A percentile compares a stretch with the other conserved stretches of the same genome.
Evolutionary conservation across 2,797 vertebrate species (phyloP).

Genomic region (Harpagifer antarcticus): DNA sequence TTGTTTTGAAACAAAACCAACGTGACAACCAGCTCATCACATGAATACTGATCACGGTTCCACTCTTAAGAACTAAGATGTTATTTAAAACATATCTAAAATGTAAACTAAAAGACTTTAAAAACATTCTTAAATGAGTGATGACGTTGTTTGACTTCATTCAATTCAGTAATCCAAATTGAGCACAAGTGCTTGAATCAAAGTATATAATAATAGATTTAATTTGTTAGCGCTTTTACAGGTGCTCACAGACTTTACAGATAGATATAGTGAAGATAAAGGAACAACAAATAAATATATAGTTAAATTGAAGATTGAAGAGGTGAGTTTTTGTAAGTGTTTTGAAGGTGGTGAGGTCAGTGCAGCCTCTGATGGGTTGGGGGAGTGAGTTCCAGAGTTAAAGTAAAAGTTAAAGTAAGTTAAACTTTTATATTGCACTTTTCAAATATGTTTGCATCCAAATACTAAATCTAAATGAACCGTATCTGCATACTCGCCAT

Average conservation of each 20-base stretch:
- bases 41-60: not conserved
- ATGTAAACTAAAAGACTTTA: not conserved
- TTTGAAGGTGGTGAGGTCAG: too few relatives aligned
- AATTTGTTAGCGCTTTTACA: too few relatives aligned
- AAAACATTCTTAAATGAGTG: not conserved
- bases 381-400: too few relatives aligned
- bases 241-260: too few relatives aligned
- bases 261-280: too few relatives aligned
- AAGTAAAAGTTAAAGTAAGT: too few relatives aligned
- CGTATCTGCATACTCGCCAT: not conserved
- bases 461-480: not conserved
- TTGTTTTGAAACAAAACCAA: slow-evolving; percentile 24
- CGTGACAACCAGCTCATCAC: not conserved
- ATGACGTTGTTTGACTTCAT: not conserved
- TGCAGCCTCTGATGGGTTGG: too few relatives aligned
- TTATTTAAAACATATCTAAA: not conserved
- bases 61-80: too few relatives aligned
- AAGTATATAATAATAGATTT: not conserved
- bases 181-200: not conserved
- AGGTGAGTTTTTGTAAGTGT: too few relatives aligned
- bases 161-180: not conserved
- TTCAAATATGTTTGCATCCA: not conserved
- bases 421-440: not conserved
- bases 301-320: too few relatives aligned
- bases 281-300: too few relatives aligned